phyloP scores from a whole-genome alignment of 1,140 invertebrate genomes.

The Rhyzopertha dominica region DNA sequence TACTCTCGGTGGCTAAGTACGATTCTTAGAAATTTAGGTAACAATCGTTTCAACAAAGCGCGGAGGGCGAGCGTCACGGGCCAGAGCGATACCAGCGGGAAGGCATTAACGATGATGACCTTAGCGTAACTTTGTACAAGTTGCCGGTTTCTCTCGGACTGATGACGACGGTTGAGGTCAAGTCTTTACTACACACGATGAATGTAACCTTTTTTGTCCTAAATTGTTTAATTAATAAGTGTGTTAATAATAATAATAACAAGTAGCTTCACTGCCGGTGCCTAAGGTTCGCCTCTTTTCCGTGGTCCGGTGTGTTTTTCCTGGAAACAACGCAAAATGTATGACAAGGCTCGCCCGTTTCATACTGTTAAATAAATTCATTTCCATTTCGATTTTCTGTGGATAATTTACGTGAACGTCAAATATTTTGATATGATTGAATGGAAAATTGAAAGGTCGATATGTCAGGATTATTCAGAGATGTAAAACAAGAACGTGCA shows the following conservation, averaged over 20 bases:
- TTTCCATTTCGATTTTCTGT: too few relatives aligned
- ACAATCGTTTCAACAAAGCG: neutral
- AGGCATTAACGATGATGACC: conserved; percentile 16
- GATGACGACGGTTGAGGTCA: conserved; percentile 11
- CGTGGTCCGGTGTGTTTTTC: conserved; percentile 44
- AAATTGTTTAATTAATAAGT: conserved; percentile 9
- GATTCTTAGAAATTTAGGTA: neutral
- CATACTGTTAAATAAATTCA: too few relatives aligned
- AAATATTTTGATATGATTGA: too few relatives aligned
- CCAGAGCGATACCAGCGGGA: conserved; percentile 7
- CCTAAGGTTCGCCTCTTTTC: conserved; percentile 41
- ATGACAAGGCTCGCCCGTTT: too few relatives aligned
- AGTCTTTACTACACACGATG: conserved; percentile 18
- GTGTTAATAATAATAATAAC: conserved; percentile 13
- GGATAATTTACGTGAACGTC: too few relatives aligned
- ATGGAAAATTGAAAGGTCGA: too few relatives aligned
- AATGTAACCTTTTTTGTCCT: conserved; percentile 12
- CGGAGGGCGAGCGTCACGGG: neutral
- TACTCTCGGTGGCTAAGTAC: neutral
- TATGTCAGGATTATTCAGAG: too few relatives aligned
- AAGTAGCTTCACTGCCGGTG: conserved; percentile 39
- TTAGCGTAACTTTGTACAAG: conserved; percentile 19
- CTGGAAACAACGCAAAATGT: conserved; percentile 29
- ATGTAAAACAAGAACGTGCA: neutral
- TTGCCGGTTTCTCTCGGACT: conserved; percentile 13